Conservation (phyloP, 1,140 invertebrate species). For the Drosophila sulfurigaster region DNA sequence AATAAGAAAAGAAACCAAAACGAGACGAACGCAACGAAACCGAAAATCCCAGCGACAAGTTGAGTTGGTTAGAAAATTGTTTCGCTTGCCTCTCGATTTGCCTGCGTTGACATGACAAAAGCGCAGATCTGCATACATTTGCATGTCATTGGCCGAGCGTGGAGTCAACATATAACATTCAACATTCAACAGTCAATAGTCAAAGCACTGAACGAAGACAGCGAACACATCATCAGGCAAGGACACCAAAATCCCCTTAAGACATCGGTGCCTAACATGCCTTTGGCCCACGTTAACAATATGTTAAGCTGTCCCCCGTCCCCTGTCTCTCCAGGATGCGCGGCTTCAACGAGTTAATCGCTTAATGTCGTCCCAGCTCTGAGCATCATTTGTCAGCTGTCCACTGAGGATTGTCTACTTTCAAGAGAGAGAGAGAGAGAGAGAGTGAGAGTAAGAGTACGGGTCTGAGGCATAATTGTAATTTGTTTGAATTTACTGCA, state of each 20-base stretch:
- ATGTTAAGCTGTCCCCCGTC: slow-evolving; percentile 67
- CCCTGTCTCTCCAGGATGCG: not conserved
- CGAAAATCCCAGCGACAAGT: slow-evolving; percentile 52
- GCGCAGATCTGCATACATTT: slow-evolving; percentile 84
- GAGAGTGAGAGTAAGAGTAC: too few species aligned
- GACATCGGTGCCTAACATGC: slow-evolving; percentile 66
- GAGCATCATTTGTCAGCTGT: slow-evolving; percentile 77
- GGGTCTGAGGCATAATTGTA: slow-evolving; percentile 63
- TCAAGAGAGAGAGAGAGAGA: too few species aligned
- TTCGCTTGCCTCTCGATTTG: slow-evolving; percentile 74
- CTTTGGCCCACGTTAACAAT: slow-evolving; percentile 78
- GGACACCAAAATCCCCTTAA: slow-evolving; percentile 79
- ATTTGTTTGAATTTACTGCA: slow-evolving; percentile 71
- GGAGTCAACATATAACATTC: slow-evolving; percentile 2
- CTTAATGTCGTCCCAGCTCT: slow-evolving; percentile 63
- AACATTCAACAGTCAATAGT: slow-evolving; percentile 32
- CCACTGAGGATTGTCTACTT: slow-evolving; percentile 31
- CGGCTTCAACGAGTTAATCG: slow-evolving; percentile 75
- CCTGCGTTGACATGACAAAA: slow-evolving; percentile 84
- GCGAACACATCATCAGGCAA: slow-evolving; percentile 73
- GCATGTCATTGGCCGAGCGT: slow-evolving; percentile 73
- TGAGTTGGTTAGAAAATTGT: slow-evolving; percentile 75
- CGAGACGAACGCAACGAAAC: slow-evolving; percentile 7
- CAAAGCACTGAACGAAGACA: slow-evolving; percentile 30
- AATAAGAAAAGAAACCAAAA: slow-evolving; percentile 20